Evolutionary conservation across 2,113 vertebrate genomes (phyloP).

Genomic region (Leucosticte australis): DNA sequence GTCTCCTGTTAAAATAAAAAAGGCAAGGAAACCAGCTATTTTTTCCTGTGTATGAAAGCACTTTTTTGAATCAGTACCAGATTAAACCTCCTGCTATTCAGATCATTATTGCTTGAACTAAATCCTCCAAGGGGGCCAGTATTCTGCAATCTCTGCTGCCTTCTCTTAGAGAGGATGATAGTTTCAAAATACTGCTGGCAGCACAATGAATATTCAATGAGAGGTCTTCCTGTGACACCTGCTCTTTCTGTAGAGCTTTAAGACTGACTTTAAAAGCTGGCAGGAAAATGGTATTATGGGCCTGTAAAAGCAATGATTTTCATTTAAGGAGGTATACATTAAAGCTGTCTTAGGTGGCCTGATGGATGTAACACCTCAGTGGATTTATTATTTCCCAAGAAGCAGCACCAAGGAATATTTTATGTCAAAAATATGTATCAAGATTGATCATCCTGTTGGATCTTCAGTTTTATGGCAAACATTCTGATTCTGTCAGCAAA

Average conservation of each 20-base stretch:
- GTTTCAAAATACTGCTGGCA: constrained; percentile 6
- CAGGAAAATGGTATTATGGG: constrained; percentile 25
- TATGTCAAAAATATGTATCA: constrained; percentile 29
- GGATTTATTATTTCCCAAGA: constrained; percentile 57
- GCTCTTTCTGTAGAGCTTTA: constrained; percentile 8
- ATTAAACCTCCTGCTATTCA: constrained; percentile 5
- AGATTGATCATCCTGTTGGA: constrained; percentile 9
- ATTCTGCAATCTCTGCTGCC: not conserved
- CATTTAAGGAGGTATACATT: constrained; percentile 52
- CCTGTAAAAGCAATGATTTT: constrained; percentile 54
- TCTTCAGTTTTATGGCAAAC: constrained; percentile 7
- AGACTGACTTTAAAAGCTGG: constrained; percentile 35
- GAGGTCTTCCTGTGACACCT: constrained; percentile 22
- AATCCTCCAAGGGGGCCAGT: not conserved
- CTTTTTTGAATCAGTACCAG: not conserved
- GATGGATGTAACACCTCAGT: constrained; percentile 43
- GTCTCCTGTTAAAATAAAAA: not conserved
- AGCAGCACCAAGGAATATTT: constrained; percentile 42
- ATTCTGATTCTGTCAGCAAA: constrained; percentile 5
- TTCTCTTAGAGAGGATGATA: not conserved
- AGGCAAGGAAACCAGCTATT: not conserved
- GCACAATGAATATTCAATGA: constrained; percentile 52
- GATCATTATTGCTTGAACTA: constrained; percentile 4
- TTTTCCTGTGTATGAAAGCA: not conserved
- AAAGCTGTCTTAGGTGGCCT: constrained; percentile 17